Evolutionary conservation across 2,113 vertebrate species (phyloP).

Genomic region (Cisticola juncidis): DNA sequence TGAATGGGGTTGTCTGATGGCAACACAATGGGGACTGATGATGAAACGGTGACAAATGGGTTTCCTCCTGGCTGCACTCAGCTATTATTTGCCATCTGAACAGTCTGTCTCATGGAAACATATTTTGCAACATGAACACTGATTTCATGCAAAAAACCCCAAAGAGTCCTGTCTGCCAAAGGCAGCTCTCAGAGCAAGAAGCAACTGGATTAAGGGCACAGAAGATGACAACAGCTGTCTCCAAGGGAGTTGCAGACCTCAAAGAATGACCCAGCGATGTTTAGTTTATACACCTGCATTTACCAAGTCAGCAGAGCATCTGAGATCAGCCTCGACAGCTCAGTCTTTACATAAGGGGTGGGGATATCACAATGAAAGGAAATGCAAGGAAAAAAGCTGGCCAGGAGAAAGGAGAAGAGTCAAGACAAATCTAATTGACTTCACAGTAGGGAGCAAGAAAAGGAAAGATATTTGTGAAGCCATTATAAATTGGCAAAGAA

Average conservation of each 20-base stretch:
- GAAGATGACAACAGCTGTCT: background rate
- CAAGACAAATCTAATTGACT: background rate
- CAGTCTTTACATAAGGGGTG: background rate
- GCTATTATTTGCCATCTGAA: constrained; percentile 49
- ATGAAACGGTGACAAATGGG: constrained; percentile 48
- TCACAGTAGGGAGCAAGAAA: background rate
- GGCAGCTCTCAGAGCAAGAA: background rate
- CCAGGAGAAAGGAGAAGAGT: background rate
- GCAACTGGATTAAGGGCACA: background rate
- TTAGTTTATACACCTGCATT: background rate
- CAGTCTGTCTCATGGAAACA: background rate
- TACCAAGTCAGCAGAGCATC: background rate
- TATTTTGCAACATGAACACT: background rate
- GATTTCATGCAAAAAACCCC: background rate
- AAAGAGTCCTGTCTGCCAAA: background rate
- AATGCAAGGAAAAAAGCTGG: background rate
- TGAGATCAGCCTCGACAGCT: background rate
- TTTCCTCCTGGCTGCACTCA: constrained; percentile 15
- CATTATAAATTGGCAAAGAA: background rate
- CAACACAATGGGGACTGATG: constrained; percentile 13
- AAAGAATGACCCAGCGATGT: background rate
- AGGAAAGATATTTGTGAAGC: background rate
- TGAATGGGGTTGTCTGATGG: constrained; percentile 18
- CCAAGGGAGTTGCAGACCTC: background rate
- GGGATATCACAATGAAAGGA: background rate